Evolutionary conservation across 2,888 invertebrate species (phyloP), one percentile per base, ranked within the genome.

Genomic region (Lepidocyrtinus sp.): DNA sequence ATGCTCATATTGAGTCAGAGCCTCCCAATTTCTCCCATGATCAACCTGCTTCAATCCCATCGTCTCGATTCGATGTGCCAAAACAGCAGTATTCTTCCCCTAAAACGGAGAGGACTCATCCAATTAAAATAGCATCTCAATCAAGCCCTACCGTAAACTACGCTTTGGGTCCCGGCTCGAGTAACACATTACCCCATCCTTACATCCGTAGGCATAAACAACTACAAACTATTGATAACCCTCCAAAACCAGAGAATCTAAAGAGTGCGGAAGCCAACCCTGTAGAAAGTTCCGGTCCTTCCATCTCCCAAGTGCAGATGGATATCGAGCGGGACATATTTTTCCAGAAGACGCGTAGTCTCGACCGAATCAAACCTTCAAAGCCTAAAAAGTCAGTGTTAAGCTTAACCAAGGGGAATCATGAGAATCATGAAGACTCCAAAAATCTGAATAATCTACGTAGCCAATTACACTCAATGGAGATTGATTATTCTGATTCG

Each of bases 291-390:
- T 25, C 74, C 59, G 75, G 80, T 76, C 73, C 80, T 67, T 80
- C 82, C 68, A 81, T 84, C 65, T 83, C 72, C 65, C 59, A 84
- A 71, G 80, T 84, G 45, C 83, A 84, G 62, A 69, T 75, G 75
- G 84, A 83, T 69, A 84, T 84, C 59, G 84, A 84, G 45, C 67
- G 78, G 71, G 81, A 83, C 64, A 83, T 82, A 27, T 84, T 70
- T 68, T 83, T 76, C 26, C 84, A 84, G 55, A 84, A 84, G 70
- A 84, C 84, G 12, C 72, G 78, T 22, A 83, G 83, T 46, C 50
- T 84, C 5, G 84, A 84, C 65, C 70, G 84, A 61, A 55, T 64
- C 26, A 75, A 79, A 64, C 77, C 79, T 12, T 75, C 80, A n/a
- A 80, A 80, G 50, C 71, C 70, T 15, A 81, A 75, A 45, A 81